Evolutionary conservation across 2,113 vertebrate species (phyloP).

Genomic region (Labeo catla): DNA sequence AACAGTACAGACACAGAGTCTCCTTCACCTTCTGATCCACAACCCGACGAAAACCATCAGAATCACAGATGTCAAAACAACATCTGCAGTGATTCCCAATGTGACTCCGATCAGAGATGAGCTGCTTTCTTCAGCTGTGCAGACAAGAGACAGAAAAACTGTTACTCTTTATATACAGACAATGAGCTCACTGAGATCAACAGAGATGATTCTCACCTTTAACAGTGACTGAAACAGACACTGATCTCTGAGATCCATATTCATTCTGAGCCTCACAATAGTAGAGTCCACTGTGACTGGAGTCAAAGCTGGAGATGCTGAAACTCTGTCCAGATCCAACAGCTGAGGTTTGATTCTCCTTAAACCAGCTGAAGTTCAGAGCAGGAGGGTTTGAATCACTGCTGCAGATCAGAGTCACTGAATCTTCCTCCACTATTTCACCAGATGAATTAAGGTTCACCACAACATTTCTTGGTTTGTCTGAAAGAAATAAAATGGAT

Average conservation of each 20-base stretch:
- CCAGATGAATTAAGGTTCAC: too few species aligned
- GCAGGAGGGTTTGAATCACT: not conserved
- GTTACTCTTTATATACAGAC: not conserved
- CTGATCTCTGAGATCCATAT: not conserved
- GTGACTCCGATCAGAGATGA: not conserved
- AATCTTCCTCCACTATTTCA: not conserved
- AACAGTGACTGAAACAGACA: not conserved
- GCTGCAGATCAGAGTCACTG: not conserved
- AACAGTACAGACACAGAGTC: not conserved
- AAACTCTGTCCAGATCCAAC: slow-evolving; percentile 38
- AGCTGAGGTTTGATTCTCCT: slow-evolving; percentile 4
- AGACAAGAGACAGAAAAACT: not conserved
- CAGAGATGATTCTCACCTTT: slow-evolving; percentile 1
- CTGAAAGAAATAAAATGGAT: too few species aligned
- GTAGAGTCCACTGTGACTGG: not conserved
- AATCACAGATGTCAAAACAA: not conserved
- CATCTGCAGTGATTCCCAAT: not conserved
- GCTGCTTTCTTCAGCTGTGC: not conserved
- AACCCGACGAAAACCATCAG: not conserved
- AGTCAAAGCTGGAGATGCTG: slow-evolving; percentile 13
- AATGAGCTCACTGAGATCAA: not conserved
- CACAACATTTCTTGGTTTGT: too few species aligned
- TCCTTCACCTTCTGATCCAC: slow-evolving; percentile 11
- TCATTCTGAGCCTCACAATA: not conserved
- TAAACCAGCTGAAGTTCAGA: not conserved